Percentiles rank a stretch among this genome's conserved stretches.
Evolutionary conservation across 2,888 invertebrate genomes (phyloP).

Genomic region (Plagiodera versicolora): DNA sequence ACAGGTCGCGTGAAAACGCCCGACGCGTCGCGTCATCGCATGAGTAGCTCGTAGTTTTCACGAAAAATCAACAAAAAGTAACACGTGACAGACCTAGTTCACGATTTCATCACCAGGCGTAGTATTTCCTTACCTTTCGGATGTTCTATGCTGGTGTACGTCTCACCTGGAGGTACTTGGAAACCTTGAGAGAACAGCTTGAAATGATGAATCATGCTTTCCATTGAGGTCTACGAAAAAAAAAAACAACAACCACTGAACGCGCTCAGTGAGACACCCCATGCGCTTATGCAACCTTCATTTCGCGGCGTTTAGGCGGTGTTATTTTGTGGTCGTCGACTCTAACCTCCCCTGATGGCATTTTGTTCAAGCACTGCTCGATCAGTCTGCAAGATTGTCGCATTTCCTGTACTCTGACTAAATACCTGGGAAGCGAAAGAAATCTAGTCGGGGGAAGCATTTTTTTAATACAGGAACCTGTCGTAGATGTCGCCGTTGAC

Average conservation of each 20-base stretch:
- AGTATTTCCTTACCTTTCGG: slow-evolving; percentile 69
- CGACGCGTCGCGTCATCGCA: too few species aligned
- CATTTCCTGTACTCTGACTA: slow-evolving; percentile 70
- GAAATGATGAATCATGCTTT: slow-evolving; percentile 50
- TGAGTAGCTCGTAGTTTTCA: too few species aligned
- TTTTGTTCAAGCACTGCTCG: slow-evolving; percentile 78
- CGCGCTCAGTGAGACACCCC: too few species aligned
- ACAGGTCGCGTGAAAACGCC: too few species aligned
- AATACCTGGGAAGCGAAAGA: slow-evolving; percentile 53
- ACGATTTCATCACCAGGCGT: background rate
- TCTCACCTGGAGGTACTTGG: slow-evolving; percentile 79
- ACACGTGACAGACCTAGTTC: too few species aligned
- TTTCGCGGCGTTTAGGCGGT: slow-evolving; percentile 74
- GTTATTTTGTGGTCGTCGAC: slow-evolving; percentile 79
- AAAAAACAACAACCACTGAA: too few species aligned
- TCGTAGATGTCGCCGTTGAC: slow-evolving; percentile 84
- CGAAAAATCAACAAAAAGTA: too few species aligned
- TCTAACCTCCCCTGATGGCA: slow-evolving; percentile 78
- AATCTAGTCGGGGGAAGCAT: background rate
- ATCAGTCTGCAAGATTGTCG: slow-evolving; percentile 78
- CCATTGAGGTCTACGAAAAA: slow-evolving; percentile 56
- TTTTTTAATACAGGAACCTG: slow-evolving; percentile 22
- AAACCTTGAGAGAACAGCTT: slow-evolving; percentile 83
- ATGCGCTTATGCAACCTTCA: slow-evolving; percentile 68
- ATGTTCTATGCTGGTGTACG: slow-evolving; percentile 78